Base-by-base conservation (phyloP, 2,797 vertebrate species). In the Phylloscopus collybita region DNA sequence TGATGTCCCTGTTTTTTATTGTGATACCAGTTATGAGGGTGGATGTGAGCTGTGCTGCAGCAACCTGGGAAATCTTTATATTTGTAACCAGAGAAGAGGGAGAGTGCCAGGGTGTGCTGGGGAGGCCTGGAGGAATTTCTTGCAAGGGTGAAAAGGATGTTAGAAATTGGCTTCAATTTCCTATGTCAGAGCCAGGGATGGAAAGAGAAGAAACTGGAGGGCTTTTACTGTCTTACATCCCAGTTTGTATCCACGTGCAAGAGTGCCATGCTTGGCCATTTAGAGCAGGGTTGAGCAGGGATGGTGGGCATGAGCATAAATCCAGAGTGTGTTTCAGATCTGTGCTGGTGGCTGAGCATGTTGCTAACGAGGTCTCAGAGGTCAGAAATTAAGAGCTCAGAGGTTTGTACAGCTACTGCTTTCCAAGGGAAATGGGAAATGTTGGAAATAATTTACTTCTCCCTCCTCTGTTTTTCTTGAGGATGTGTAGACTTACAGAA, bases 361-460 rank as follows among this genome's bases (percentile, higher is more conserved):
- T 40, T 86, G 54, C 47, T 73, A 22, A 14, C 17, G 34, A 61
- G 17, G n/a, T 62, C 51, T 88, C n/a, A 44, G 38, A 81, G 60
- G 18, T 2, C 8, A 66, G 50, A 90, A 86, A 32, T 49, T 32
- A 49, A 91, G 73, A 89, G 26, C n/a, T 87, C 40, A 53, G 59
- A 45, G 44, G 18, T 76, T 64, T 71, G 81, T 53, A 34, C 19
- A 6, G 21, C 80, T 88, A 30, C 76, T 50, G 75, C 72, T 93
- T 91, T 94, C 79, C 0, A 0, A 91, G 75, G 67, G 83, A 85
- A 76, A 82, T 80, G 91, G 67, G 79, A 88, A 88, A 78, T 47
- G 32, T 16, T 88, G 88, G 88, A 91, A 93, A 78, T 23, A 14
- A 50, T 64, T 76, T n/a, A 71, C 57, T 95, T 93, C 71, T 82